These are phyloP conservation scores for Thelaira solivaga DNA, from an alignment of 2,888 invertebrate genomes.

Conservation along the genomic window DNA sequence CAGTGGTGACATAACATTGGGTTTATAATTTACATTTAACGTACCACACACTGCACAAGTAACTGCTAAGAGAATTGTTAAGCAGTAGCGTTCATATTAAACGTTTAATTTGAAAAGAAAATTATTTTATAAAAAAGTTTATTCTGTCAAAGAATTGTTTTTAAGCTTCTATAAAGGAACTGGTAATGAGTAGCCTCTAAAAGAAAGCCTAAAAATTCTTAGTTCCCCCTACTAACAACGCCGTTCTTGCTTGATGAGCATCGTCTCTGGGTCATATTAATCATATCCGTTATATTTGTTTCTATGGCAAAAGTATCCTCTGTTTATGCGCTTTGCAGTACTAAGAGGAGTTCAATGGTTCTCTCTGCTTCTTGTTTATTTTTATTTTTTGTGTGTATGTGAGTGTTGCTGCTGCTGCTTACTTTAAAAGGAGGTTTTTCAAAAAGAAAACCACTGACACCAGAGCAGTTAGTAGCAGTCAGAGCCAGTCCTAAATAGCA, in stretches of 20 bases:
- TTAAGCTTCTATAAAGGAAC: not conserved
- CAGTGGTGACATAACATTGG: constrained; percentile 44
- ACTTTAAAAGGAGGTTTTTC: not conserved
- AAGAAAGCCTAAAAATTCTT: not conserved
- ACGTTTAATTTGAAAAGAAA: too few relatives aligned
- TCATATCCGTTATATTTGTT: not conserved
- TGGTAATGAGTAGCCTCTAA: not conserved
- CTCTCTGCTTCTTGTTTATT: too few relatives aligned
- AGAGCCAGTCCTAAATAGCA: not conserved
- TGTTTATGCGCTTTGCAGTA: not conserved
- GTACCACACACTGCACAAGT: not conserved
- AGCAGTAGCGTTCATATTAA: not conserved
- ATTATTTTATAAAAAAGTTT: not conserved
- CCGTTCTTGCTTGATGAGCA: not conserved
- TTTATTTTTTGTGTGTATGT: too few relatives aligned
- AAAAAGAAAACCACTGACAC: too few relatives aligned
- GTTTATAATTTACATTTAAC: constrained; percentile 18
- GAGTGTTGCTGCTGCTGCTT: not conserved
- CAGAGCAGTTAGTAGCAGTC: too few relatives aligned
- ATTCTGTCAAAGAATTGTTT: not conserved
- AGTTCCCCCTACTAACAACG: not conserved
- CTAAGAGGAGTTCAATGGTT: constrained; percentile 10
- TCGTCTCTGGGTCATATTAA: constrained; percentile 4
- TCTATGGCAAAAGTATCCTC: not conserved
- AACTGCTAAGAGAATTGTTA: not conserved